Evolutionary conservation across 2,888 invertebrate genomes (phyloP), one percentile per base, ranked within the genome.

Genomic region (Agriopis marginaria): DNA sequence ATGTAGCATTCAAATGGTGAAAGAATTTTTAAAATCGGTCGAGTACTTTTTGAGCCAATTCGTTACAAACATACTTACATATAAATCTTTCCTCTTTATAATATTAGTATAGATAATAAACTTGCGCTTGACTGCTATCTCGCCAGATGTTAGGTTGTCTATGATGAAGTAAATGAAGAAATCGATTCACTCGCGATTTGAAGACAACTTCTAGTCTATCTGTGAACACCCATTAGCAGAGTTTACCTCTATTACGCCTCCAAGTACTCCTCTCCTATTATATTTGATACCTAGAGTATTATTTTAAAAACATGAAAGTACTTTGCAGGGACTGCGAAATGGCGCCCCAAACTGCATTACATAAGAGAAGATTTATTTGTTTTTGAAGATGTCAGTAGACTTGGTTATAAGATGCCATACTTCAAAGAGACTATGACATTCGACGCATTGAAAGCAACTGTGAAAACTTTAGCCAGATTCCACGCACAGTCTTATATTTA

Each of bases 401-500:
- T 81, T 4, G 91, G 90, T 23, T 93, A 93, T 64, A 73, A 75
- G 65, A 91, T 92, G 89, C 86, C 89, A 12, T 61, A 80, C 63
- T 79, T 86, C 61, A 79, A 78, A 12, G 66, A 79, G 1, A 81
- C 82, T 3, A 85, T 95, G 72, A 82, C 86, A 59, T 79, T 90
- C 14, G 83, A 91, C 3, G 91, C 94, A 76, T 82, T 94, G 12
- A 86, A 85, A 75, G 86, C 90, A 7, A 88, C 90, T 32, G 79
- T 95, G 7, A 82, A 86, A 75, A 83, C 92, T 0, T 70, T 95
- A 61, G 95, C 95, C 0, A 86, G 79, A 72, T 95, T 95, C 77
- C 95, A 95, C 77, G 91, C 94, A 0, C 88, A 94, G 45, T 89
- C 93, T 0, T 86, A 89, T 17, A 90, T 95, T 64, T 92, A 86